A percentile compares a stretch with the other conserved stretches of the same genome.
phyloP scores from a whole-genome alignment of 2,797 vertebrate genomes.

The Sarcoramphus papa region DNA sequence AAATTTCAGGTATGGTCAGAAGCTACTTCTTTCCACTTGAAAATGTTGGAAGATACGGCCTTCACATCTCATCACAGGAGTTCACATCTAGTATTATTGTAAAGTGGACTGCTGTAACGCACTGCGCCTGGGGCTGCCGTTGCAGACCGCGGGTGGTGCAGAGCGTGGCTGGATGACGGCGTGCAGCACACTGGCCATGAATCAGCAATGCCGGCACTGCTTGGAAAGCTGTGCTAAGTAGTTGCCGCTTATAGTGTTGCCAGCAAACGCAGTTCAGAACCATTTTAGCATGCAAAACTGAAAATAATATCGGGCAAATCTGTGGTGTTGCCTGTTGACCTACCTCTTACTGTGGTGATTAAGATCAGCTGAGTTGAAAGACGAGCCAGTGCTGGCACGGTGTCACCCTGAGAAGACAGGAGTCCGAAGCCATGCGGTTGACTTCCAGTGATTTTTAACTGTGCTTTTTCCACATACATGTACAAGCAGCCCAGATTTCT shows the following conservation, averaged over 20 bases:
- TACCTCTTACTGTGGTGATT: background rate
- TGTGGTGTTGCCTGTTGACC: background rate
- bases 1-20: background rate
- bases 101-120: background rate
- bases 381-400: background rate
- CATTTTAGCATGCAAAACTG: background rate
- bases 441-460: background rate
- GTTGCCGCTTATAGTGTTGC: background rate
- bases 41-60: background rate
- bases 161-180: background rate
- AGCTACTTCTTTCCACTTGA: background rate
- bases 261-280: background rate
- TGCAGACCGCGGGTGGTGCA: fast-evolving
- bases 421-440: background rate
- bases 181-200: fast-evolving
- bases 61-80: background rate
- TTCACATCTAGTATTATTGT: background rate
- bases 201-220: background rate
- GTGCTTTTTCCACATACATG: background rate
- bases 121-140: fast-evolving
- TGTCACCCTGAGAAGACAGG: background rate
- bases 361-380: background rate
- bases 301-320: background rate
- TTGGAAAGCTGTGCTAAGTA: background rate
- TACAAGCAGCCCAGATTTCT: background rate